Evolutionary conservation across 2,797 vertebrate species (phyloP).

Genomic region (Alcedo atthis): DNA sequence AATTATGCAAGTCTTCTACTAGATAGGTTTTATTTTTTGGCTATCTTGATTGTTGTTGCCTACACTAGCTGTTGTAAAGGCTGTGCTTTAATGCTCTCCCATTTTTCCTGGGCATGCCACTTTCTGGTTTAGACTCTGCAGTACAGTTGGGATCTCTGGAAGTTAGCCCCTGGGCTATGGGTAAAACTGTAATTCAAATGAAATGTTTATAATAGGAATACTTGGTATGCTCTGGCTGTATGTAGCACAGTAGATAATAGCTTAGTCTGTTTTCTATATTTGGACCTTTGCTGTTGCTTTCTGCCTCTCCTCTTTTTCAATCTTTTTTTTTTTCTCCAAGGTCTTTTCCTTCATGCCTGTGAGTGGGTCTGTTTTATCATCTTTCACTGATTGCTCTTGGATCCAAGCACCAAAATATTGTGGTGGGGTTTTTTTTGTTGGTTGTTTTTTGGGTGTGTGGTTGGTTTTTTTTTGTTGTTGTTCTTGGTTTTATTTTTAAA

Average conservation of each 20-base stretch:
- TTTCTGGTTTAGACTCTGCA: background rate
- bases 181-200: slow-evolving; percentile 28
- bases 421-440: background rate
- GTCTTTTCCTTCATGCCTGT: background rate
- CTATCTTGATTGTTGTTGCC: background rate
- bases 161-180: background rate
- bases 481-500: background rate
- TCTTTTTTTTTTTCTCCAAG: background rate
- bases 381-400: background rate
- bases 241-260: background rate
- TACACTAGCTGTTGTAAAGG: background rate
- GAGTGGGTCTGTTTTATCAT: background rate
- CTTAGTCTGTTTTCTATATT: background rate
- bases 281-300: background rate
- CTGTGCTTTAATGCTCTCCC: background rate
- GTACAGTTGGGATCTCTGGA: slow-evolving; percentile 1
- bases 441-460: background rate
- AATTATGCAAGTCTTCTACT: background rate
- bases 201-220: background rate
- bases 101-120: background rate
- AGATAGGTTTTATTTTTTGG: background rate
- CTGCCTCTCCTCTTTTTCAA: background rate
- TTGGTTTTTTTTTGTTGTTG: background rate
- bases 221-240: background rate
- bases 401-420: background rate